Evolutionary conservation across 2,797 vertebrate species (phyloP), one percentile per base, ranked within the genome.

Genomic region (Anableps anableps): DNA sequence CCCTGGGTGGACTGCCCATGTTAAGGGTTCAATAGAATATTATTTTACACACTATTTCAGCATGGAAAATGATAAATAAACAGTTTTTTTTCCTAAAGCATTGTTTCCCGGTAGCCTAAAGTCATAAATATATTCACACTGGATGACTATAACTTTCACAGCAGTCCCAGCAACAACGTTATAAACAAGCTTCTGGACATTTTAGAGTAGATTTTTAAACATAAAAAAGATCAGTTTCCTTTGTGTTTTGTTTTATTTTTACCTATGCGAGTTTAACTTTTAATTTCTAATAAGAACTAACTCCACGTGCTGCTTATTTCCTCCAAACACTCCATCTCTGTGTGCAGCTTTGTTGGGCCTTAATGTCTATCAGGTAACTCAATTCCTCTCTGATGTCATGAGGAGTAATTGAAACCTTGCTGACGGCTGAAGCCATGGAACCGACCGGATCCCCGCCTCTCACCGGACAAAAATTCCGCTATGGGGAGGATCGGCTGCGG

Each of bases 311-410:
- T 34, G 31, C 31, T 36, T 3, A 9, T 64, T 9, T 34, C 17
- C 58, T 5, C 58, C 19, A n/a, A 8, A 58, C 31, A 21, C 31
- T 36, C 60, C 31, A 7, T 64, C 31, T 8, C 17, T 36, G 16
- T 64, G 31, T 62, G 58, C 29, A 31, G 58, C 58, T 53, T 66
- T 66, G 34, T 38, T 38, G 9, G 19, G 34, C 19, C 19, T 41
- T 11, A 68, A 14, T 26, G 34, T 72, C 76, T 26, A 77, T 81
- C 91, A 91, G 93, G 94, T 95, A 95, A 95, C 94, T 85, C 72
- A 91, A 94, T 90, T 91, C 95, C 93, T 17, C 89, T 87, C 85
- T 96, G 94, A 95, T 91, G 94, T 96, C 95, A 95, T 60, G 85
- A 76, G 71, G 2, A 86, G 94, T 92, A 93, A 94, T 48, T 86